Evolutionary conservation across 2,113 vertebrate species (phyloP), one percentile per base, ranked within the genome.

Genomic region (Pygoscelis antarcticus): DNA sequence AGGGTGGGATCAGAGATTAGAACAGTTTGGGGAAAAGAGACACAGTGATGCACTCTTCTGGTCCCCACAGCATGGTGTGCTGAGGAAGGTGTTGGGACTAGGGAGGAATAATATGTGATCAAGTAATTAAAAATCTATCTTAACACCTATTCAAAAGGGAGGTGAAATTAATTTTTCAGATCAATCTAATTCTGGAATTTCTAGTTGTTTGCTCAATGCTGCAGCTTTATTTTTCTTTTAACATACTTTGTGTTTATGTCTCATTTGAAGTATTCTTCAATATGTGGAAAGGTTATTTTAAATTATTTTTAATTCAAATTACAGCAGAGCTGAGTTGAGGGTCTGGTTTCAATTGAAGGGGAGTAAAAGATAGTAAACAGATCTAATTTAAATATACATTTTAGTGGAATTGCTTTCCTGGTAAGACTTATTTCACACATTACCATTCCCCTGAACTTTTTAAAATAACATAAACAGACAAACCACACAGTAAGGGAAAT

Each of bases 401-500:
- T 90, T 90, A 74, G 66, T 66, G 54, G 54, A 90, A 92, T 57
- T 91, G 16, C 71, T 93, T 94, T 83, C n/a, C 34, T 80, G 12
- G 40, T 93, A 83, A 83, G 36, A 42, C 70, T 90, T 94, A 88
- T 95, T 95, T 94, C 71, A 90, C 79, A 85, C 46, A 60, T 85
- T 81, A 88, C 15, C 13, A 42, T 93, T 92, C 32, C 40, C 82
- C 62, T 88, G 78, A 86, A 96, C 54, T 90, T 94, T 97, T 55
- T 0, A 85, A 88, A 96, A 90, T 51, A 93, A 82, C 27, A 66
- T 85, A 95, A 94, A 94, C 49, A 91, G 77, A 95, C n/a, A 94
- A 94, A 65, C 93, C 90, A 77, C 82, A 85, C 8, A 42, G 62
- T 77, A 80, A 92, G 75, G 93, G 78, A 94, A 94, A 83, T 90